Evolutionary conservation across 2,113 vertebrate genomes (phyloP), one percentile per base, ranked within the genome.

Genomic region (Perca schrenkii): DNA sequence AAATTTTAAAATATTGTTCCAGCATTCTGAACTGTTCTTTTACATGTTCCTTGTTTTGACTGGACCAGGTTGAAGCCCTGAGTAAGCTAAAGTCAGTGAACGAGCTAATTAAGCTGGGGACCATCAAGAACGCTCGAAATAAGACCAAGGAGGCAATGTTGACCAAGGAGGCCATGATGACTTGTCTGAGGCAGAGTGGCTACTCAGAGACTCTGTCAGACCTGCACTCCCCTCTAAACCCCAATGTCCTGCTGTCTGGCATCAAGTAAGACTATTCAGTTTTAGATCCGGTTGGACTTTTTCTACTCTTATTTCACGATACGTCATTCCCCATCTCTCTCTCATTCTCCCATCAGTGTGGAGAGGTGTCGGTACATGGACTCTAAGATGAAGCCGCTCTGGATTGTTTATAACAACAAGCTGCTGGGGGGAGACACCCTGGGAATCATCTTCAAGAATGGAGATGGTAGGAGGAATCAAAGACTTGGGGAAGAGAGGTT

Each of bases 361-460:
- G 98, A 99, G 79, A 98, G 94, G 84, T 99, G 98, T 94, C 97
- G 96, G 58, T 99, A 98, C 28, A 99, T 99, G 98, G 98, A 99
- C 94, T 99, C 98, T 19, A 99, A 99, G 94, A 99, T 99, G 98
- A 99, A 99, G 88, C 98, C 98, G 14, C 94, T 99, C 4, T 99
- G 98, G 98, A 96, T 99, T 46, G 97, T 99, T 8, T 99, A 99
- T 91, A 97, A 96, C 90, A 99, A 97, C 91, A 97, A 97, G 91
- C 96, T 97, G 83, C 95, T 98, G 90, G 95, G 94, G 52, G 97
- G 97, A 68, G 97, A 99, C 88, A 95, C 94, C 0, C 95, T 98
- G 64, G 98, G 97, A 46, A 97, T 99, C 91, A 99, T 99, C 93
- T 99, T 99, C 92, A 99, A 99, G 95, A 99, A 99, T 6, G 98